Evolutionary conservation across 2,888 invertebrate species (phyloP).

Genomic region (Hetaerina titia): DNA sequence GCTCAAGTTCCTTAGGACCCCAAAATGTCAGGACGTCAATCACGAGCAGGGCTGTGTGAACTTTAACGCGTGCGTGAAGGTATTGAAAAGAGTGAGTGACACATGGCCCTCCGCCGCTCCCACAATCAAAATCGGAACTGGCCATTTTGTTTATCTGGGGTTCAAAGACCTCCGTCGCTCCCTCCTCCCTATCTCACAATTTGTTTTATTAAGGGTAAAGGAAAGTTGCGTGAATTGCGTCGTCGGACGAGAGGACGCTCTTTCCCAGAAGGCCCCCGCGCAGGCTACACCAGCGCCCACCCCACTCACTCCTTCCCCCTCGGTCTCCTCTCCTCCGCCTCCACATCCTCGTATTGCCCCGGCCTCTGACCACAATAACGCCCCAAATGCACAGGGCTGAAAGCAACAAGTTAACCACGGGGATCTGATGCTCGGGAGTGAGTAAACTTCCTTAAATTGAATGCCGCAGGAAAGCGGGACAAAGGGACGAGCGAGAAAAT

Average conservation of each 20-base stretch:
- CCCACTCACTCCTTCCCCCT: not conserved
- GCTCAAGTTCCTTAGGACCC: not conserved
- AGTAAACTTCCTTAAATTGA: not conserved
- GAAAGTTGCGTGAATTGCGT: slow-evolving; percentile 13
- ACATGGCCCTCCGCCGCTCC: not conserved
- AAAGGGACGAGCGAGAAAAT: not conserved
- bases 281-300: not conserved
- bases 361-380: not conserved
- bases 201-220: slow-evolving; percentile 22
- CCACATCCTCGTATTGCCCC: not conserved
- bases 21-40: not conserved
- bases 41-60: not conserved
- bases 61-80: not conserved
- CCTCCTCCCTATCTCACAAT: not conserved
- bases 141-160: not conserved
- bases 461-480: not conserved
- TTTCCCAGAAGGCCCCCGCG: not conserved
- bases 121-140: not conserved
- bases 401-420: slow-evolving; percentile 24
- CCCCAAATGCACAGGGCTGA: not conserved
- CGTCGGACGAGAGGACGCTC: not conserved
- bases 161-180: not conserved
- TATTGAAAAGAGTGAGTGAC: not conserved
- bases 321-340: not conserved
- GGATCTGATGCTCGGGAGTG: not conserved